Base-by-base conservation (phyloP, 2,113 vertebrate genomes). In the Desmodus rotundus region DNA sequence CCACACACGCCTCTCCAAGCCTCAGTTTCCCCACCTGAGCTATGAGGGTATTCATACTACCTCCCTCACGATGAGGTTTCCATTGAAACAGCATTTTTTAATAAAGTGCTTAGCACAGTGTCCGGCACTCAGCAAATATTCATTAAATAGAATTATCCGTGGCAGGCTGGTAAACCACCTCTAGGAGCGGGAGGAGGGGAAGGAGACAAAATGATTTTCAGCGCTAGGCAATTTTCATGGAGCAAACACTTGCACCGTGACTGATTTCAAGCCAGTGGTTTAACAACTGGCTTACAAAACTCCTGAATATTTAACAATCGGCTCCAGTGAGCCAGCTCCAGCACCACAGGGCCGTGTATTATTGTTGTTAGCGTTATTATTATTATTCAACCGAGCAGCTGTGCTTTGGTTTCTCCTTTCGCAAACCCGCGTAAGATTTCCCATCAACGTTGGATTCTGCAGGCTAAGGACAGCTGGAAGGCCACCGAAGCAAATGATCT, bases 201-300 rank as follows among this genome's bases (percentile, higher is more conserved):
- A 1, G 38, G 3, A 5, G 38, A 28, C 33, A 28, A 3, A 0
- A 45, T 16, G 8, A 19, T 22, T 17, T 19, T 26, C 0, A 22
- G 26, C 4, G 0, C 33, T 1, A 12, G 28, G 47, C 36, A 13
- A 6, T 67, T 70, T 41, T 56, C 38, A 9, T 5, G 47, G 56
- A 12, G 43, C 58, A 24, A 88, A 43, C 31, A 47, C 20, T 65
- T 50, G 68, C 33, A 16, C 56, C 7, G 4, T 1, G 15, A 73
- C 11, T 33, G 41, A 81, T 58, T 78, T 67, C 82, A 52, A 54
- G 43, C 72, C 28, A 13, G 6, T 45, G 52, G n/a, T 8, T 36
- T 83, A 63, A 63, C 47, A n/a, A 58, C 38, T 26, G 61, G 54
- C 54, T 94, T 72, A 47, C 33, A 41, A 28, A 83, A 54, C 14